These are phyloP conservation scores for Trematocara unimaculatum DNA, from an alignment of 2,113 vertebrate genomes.

Conservation along the genomic window DNA sequence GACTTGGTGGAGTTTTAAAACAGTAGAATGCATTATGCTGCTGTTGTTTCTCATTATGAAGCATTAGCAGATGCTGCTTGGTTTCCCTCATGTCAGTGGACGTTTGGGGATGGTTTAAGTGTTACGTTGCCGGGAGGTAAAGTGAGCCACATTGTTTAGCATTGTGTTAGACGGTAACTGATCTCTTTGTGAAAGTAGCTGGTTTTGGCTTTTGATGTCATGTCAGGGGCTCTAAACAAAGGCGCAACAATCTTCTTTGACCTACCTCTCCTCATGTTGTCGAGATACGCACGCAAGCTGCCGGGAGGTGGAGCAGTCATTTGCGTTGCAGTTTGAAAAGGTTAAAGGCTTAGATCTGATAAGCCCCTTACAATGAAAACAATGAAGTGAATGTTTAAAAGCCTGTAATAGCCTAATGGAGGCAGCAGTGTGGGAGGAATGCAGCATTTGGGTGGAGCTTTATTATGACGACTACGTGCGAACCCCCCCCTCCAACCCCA, in stretches of 20 bases:
- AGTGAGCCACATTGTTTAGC: background rate
- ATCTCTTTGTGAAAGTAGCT: background rate
- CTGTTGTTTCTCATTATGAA: background rate
- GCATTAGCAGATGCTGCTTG: background rate
- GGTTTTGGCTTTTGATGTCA: constrained; percentile 7
- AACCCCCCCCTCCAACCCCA: background rate
- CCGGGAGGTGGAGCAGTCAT: background rate
- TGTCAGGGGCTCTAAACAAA: background rate
- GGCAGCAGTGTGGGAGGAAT: constrained; percentile 22
- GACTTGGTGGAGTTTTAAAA: background rate
- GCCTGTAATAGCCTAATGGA: constrained; percentile 30
- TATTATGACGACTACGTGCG: background rate
- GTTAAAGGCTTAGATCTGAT: constrained; percentile 34
- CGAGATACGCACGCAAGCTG: background rate
- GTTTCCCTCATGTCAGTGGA: background rate
- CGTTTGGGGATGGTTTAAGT: background rate
- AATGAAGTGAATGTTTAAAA: constrained; percentile 33
- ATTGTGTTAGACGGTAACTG: background rate
- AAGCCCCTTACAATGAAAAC: constrained; percentile 52
- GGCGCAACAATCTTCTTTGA: background rate
- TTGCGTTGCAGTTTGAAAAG: constrained; percentile 30
- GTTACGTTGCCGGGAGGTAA: background rate
- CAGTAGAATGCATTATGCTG: background rate
- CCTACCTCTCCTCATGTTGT: background rate
- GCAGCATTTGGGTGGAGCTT: constrained; percentile 43